Base-by-base conservation (phyloP, 92 coral and sea anemone species). In the Parazoanthus darwini region DNA sequence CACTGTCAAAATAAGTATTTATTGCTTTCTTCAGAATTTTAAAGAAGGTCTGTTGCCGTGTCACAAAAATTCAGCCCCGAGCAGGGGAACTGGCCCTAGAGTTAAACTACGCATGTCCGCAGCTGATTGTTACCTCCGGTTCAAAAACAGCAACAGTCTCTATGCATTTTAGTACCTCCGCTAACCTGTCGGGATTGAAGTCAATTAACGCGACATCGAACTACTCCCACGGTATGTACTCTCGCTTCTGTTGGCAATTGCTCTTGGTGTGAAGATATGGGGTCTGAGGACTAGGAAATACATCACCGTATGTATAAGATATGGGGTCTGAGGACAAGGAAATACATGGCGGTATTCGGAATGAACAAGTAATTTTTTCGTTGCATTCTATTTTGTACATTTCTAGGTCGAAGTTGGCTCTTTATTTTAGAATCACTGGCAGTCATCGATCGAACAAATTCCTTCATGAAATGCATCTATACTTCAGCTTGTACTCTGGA, bases 91-190 rank as follows among this genome's bases (percentile, higher is more conserved):
- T 39, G 42, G 42, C 42, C 5, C 50, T 46, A 46, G 50, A 46
- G 7, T 46, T 46, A 46, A 46, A 46, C 63, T 78, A 59, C 63
- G 82, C 63, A 23, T 78, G 82, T 38, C 50, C 63, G 23, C 16
- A 78, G 63, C 82, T n/a, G 66, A 66, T 78, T 78, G 63, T 78
- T 78, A 44, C 82, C 37, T 26, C 82, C 82, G 82, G 38, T 78
- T 78, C 82, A 26, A 78, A 78, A 46, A 44, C 63, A 36, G 18
- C 36, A 78, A 78, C 63, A 78, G n/a, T 38, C 38, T 79, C 26
- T 26, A 43, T 68, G 67, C 82, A 51, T 79, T 79, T 79, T 79
- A 66, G 82, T 46, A 50, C 66, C 66, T 29, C 33, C 33, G 33
- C 33, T n/a, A 50, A 79, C 38, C 25, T 50, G 51, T 50, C 36